Evolutionary conservation across 2,113 vertebrate genomes (phyloP), one percentile per base, ranked within the genome.

Genomic region (Petrocephalus zakoni): DNA sequence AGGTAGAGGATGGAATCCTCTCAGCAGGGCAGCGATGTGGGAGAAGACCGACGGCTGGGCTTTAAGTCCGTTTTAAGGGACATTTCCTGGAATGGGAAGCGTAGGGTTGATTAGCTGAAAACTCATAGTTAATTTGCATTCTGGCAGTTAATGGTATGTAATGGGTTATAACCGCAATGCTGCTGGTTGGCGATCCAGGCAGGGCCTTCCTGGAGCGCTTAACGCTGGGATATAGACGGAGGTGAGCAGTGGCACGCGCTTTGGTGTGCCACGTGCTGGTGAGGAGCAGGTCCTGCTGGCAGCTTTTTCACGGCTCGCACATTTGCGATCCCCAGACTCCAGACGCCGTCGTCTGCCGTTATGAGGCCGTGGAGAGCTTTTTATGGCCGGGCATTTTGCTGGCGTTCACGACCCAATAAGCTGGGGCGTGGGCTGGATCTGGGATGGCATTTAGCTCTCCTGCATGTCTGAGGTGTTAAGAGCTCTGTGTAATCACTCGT

Each of bases 311-410:
- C 9, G 10, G n/a, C 61, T 64, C 10, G 2, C n/a, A 64, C 9
- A 1, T 64, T 64, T 25, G n/a, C 61, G n/a, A 1, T 68, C 61
- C 61, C 58, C 75, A 56, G 84, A 86, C 84, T 29, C 68, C 53
- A 13, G 75, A 87, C 84, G 34, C 81, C 25, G 83, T 55, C 49
- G 9, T 29, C 29, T 56, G 49, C 82, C 13, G 42, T 13, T 29
- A 29, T 51, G 49, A 29, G 29, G 34, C 72, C 29, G 4, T 37
- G 68, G 29, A 37, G 11, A 25, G 29, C 52, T 5, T 15, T 37
- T 90, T 29, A 55, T 88, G 85, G 86, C 89, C 51, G n/a, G 85
- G 81, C 84, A 89, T 90, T 90, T 89, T 86, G 42, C 88, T 88
- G 25, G 25, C 11, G 72, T 86, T 87, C 47, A 72, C 64, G 81